phyloP scores from a whole-genome alignment of 2,113 vertebrate species.

The Phocoena phocoena region DNA sequence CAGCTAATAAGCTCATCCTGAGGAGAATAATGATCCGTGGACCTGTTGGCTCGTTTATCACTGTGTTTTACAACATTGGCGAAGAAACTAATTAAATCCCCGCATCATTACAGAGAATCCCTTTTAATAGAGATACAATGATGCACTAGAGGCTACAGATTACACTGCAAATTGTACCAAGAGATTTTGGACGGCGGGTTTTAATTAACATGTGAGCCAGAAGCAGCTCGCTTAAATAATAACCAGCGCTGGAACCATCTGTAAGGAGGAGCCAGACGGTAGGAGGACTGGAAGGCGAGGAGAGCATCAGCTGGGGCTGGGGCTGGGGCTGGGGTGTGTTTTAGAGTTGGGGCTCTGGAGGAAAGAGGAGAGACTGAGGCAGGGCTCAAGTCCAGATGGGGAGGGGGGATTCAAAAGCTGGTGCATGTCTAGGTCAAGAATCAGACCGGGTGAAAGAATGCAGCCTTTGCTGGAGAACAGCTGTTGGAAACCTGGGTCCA shows the following conservation, averaged over 20 bases:
- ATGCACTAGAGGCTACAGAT: constrained; percentile 96
- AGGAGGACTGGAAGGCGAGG: neutral
- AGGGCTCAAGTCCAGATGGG: neutral
- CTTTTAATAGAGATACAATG: constrained; percentile 99
- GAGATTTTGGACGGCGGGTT: constrained; percentile 91
- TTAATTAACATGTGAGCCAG: constrained; percentile 93
- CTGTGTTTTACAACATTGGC: constrained; percentile 98
- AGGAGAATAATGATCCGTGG: constrained; percentile 96
- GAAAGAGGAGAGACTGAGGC: neutral
- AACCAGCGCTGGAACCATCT: constrained; percentile 81
- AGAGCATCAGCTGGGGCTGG: neutral
- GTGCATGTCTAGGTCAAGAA: neutral
- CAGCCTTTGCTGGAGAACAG: neutral
- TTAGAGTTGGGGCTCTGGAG: neutral
- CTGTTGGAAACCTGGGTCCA: neutral
- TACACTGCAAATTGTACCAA: constrained; percentile 94
- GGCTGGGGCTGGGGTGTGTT: neutral
- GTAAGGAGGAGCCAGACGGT: constrained; percentile 62
- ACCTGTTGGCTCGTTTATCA: constrained; percentile 99
- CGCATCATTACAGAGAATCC: constrained; percentile 98
- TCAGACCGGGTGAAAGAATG: neutral
- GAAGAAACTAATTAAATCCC: constrained; percentile 99
- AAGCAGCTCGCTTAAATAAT: constrained; percentile 89
- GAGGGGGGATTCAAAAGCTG: neutral
- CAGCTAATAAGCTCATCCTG: constrained; percentile 95